phyloP scores from a whole-genome alignment of 2,113 vertebrate genomes.

The Phainopepla nitens region DNA sequence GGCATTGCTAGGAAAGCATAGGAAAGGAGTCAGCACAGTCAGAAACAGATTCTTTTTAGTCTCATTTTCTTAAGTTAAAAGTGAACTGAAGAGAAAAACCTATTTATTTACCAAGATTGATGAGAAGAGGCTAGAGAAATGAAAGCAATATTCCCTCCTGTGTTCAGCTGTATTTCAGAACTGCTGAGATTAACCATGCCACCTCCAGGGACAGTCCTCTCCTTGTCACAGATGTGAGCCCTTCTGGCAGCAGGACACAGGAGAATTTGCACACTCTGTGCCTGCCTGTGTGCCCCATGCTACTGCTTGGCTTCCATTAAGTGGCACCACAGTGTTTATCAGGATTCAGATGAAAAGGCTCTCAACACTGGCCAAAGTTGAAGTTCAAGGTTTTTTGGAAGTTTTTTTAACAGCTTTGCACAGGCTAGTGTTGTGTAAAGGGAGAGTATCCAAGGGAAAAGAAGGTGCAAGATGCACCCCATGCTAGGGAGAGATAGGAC shows the following conservation, averaged over 20 bases:
- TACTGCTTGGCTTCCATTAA: neutral
- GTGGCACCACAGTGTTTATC: neutral
- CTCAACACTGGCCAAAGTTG: neutral
- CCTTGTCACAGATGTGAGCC: neutral
- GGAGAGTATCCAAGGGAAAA: neutral
- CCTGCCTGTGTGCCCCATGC: neutral
- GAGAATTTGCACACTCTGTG: neutral
- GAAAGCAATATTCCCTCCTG: neutral
- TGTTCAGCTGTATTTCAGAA: neutral
- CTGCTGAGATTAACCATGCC: neutral
- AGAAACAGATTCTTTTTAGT: neutral
- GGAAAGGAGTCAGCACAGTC: neutral
- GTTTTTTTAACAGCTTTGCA: neutral
- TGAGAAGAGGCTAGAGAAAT: neutral
- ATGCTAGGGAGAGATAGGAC: neutral
- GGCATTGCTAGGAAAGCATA: neutral
- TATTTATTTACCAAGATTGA: neutral
- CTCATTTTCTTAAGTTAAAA: neutral
- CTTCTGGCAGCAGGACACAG: neutral
- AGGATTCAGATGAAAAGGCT: neutral
- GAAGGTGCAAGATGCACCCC: neutral
- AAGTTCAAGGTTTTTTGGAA: rapidly evolving
- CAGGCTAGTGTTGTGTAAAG: neutral
- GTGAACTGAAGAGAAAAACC: neutral
- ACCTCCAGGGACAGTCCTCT: neutral